These are phyloP conservation scores for Drosophila paramelanica DNA, from an alignment of 2,888 invertebrate species.

Conservation along the genomic window DNA sequence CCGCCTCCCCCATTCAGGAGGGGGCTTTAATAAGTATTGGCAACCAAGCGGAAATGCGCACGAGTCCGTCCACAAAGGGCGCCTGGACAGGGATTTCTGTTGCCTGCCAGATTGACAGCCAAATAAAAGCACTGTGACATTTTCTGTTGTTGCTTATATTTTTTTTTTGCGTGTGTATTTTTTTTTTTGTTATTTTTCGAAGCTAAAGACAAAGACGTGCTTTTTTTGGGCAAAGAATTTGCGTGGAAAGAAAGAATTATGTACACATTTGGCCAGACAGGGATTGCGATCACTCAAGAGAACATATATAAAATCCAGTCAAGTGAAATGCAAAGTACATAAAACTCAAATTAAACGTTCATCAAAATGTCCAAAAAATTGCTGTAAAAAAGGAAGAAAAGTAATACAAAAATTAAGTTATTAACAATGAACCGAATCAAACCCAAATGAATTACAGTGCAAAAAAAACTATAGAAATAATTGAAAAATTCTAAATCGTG, in stretches of 20 bases:
- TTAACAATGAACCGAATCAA: neutral
- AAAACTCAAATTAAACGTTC: constrained; percentile 30
- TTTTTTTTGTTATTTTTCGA: constrained; percentile 20
- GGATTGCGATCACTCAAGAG: constrained; percentile 42
- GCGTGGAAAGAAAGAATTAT: constrained; percentile 49
- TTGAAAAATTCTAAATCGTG: no score
- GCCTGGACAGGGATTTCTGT: constrained; percentile 23
- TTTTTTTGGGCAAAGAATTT: constrained; percentile 46
- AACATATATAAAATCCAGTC: constrained; percentile 52
- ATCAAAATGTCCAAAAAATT: constrained; percentile 16
- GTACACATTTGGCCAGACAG: constrained; percentile 55
- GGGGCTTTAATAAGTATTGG: constrained; percentile 56
- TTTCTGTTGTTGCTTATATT: constrained; percentile 9
- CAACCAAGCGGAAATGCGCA: constrained; percentile 76
- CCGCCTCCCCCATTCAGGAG: neutral
- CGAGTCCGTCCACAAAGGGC: constrained; percentile 49
- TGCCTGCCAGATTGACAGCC: constrained; percentile 29
- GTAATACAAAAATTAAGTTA: neutral
- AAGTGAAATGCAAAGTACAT: constrained; percentile 47
- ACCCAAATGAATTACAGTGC: constrained; percentile 5
- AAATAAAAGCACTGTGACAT: constrained; percentile 38
- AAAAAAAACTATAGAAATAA: neutral
- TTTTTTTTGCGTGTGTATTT: neutral
- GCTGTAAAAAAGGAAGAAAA: neutral
- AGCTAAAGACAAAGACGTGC: constrained; percentile 72